These are phyloP conservation scores for Hassar affinis DNA, from an alignment of 2,113 vertebrate genomes.

Conservation along the genomic window DNA sequence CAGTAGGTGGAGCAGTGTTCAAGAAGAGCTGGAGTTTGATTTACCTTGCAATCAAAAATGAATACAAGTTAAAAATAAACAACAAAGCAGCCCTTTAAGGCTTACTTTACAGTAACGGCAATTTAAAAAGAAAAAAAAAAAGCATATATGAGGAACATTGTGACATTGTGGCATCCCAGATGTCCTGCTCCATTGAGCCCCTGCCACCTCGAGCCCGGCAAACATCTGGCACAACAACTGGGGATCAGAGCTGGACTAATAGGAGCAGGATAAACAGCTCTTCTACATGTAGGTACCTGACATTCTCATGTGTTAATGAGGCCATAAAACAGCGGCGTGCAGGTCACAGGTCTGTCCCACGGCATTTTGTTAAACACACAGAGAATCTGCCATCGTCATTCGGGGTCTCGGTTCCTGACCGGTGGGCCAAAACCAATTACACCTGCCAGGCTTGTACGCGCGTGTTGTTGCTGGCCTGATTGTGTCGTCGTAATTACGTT, in stretches of 20 bases:
- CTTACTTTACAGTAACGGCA: neutral
- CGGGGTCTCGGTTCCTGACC: conserved; percentile 32
- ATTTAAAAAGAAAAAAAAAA: no score
- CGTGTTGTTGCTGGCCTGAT: conserved; percentile 58
- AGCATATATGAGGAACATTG: neutral
- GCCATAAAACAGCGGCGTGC: neutral
- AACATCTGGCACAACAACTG: conserved; percentile 14
- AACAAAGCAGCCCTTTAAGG: neutral
- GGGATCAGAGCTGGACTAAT: neutral
- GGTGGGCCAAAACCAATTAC: conserved; percentile 59
- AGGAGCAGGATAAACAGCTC: neutral
- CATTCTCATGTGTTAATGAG: conserved; percentile 23
- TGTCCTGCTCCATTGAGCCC: neutral
- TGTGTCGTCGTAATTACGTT: conserved; percentile 69
- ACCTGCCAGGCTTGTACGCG: conserved; percentile 41
- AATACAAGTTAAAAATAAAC: neutral
- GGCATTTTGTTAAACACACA: conserved; percentile 32
- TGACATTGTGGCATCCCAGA: neutral
- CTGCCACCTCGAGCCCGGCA: neutral
- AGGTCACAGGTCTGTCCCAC: conserved; percentile 12
- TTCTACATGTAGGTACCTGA: neutral
- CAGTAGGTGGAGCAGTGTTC: conserved; percentile 75
- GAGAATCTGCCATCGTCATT: conserved; percentile 29
- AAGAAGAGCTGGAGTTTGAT: conserved; percentile 45
- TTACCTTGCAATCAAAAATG: neutral